Evolutionary conservation across 2,888 invertebrate species (phyloP).

Genomic region (Dryocosmus kuriphilus): DNA sequence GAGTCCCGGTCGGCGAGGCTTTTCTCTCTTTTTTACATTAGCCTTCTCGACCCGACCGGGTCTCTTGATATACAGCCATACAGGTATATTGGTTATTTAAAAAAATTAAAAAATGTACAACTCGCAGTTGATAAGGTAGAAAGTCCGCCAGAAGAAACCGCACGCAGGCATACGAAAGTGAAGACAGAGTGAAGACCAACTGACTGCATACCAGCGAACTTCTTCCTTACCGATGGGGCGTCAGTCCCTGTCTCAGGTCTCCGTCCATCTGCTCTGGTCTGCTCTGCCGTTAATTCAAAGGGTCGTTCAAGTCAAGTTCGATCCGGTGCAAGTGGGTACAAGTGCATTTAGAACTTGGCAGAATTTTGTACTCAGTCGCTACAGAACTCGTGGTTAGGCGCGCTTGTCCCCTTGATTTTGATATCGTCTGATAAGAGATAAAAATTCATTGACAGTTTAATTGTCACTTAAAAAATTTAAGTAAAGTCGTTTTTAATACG

Average conservation of each 20-base stretch:
- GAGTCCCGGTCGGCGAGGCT: no score
- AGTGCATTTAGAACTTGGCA: conserved; percentile 44
- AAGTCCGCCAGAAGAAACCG: background rate
- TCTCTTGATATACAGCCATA: no score
- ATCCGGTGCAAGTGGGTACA: conserved; percentile 29
- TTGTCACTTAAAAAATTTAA: background rate
- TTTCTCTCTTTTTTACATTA: no score
- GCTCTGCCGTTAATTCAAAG: background rate
- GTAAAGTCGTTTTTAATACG: background rate
- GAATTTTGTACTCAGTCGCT: conserved; percentile 63
- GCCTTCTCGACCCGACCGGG: no score
- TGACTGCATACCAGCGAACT: background rate
- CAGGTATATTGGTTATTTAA: no score
- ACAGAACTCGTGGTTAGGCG: conserved; percentile 60
- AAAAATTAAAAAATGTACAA: background rate
- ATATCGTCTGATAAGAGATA: conserved; percentile 22
- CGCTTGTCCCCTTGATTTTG: conserved; percentile 32
- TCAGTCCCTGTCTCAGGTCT: background rate
- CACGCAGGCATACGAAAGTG: no score
- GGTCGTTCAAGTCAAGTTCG: conserved; percentile 21
- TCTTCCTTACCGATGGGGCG: no score
- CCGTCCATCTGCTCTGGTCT: background rate
- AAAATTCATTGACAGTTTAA: background rate
- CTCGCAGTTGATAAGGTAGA: background rate
- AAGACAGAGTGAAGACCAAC: no score